Evolutionary conservation across 2,113 vertebrate species (phyloP).

Genomic region (Triplophysa siluroides): DNA sequence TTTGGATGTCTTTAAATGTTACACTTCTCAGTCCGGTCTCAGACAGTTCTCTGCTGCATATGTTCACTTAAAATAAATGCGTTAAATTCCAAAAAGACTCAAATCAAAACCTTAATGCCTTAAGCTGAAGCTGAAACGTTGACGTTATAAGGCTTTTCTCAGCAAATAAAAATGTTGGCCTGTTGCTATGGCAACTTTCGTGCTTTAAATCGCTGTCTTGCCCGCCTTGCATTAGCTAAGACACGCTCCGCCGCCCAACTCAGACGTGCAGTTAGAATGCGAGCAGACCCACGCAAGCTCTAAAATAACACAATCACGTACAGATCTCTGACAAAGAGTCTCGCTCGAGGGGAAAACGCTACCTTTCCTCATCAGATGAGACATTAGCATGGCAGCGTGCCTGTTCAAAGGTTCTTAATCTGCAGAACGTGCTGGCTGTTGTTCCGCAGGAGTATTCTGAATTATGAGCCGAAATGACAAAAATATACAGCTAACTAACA

Average conservation of each 20-base stretch:
- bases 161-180: conserved; percentile 64
- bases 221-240: conserved; percentile 48
- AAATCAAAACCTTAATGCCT: background rate
- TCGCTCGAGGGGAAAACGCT: conserved; percentile 9
- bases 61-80: conserved; percentile 8
- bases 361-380: background rate
- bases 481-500: too few relatives aligned
- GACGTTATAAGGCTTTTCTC: conserved; percentile 50
- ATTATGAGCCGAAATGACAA: conserved; percentile 32
- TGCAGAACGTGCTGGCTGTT: background rate
- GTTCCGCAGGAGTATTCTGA: conserved; percentile 21
- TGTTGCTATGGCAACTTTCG: conserved; percentile 76
- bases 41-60: background rate
- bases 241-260: conserved; percentile 61
- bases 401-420: too few relatives aligned
- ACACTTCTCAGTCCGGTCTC: background rate
- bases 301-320: conserved; percentile 57
- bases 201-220: conserved; percentile 61
- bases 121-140: conserved; percentile 47
- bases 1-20: too few relatives aligned
- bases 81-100: background rate
- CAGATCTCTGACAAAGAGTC: conserved; percentile 9
- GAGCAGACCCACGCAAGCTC: conserved; percentile 50
- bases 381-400: too few relatives aligned
- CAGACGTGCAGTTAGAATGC: conserved; percentile 51